Conservation (phyloP, 2,888 invertebrate species). For the Junonia oenone region DNA sequence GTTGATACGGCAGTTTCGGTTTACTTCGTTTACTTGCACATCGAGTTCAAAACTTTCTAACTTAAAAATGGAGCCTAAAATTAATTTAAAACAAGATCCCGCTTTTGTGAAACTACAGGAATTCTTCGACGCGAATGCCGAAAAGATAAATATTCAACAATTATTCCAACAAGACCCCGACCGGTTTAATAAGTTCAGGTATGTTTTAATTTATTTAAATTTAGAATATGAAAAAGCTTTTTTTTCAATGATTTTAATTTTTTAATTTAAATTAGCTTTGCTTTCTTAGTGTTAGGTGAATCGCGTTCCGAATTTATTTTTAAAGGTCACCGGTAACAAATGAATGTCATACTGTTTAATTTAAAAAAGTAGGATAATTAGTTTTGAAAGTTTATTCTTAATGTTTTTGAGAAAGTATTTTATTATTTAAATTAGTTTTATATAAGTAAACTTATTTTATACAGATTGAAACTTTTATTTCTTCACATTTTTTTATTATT, state of each 20-base stretch:
- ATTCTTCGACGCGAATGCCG: constrained; percentile 85
- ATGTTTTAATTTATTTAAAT: not conserved
- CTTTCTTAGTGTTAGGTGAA: constrained; percentile 13
- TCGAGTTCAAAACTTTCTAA: constrained; percentile 38
- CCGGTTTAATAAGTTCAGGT: constrained; percentile 95
- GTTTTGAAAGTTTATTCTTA: not conserved
- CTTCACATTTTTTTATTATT: no score
- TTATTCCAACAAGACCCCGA: constrained; percentile 89
- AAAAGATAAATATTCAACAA: constrained; percentile 88
- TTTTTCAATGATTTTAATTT: not conserved
- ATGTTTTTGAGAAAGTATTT: no score
- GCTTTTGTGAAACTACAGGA: constrained; percentile 87
- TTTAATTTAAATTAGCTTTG: not conserved
- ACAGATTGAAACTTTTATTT: no score
- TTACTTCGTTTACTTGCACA: constrained; percentile 39
- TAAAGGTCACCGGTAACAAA: constrained; percentile 47
- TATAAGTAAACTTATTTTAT: no score
- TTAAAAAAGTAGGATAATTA: not conserved
- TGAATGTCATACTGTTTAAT: constrained; percentile 28
- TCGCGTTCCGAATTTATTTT: constrained; percentile 16
- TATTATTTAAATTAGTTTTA: no score
- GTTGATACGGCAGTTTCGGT: constrained; percentile 41
- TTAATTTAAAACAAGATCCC: constrained; percentile 76
- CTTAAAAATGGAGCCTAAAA: constrained; percentile 66
- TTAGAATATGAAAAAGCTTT: not conserved